phyloP scores from a whole-genome alignment of 1,140 invertebrate species.

The Drosophila rufa region DNA sequence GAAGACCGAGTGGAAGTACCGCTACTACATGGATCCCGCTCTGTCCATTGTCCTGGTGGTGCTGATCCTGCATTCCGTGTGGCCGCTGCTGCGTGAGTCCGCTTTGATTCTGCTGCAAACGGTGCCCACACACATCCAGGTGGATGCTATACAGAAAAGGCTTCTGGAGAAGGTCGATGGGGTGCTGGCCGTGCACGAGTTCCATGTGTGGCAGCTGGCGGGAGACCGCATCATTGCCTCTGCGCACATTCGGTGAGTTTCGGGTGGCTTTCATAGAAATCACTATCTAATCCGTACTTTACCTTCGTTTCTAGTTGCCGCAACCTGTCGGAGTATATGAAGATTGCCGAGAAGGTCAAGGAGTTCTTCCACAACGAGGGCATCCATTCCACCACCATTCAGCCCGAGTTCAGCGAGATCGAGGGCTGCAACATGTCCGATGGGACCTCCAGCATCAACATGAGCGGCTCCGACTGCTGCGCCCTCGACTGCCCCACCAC shows the following conservation, averaged over 20 bases:
- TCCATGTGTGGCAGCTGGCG: conserved; percentile 97
- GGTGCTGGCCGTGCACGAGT: conserved; percentile 96
- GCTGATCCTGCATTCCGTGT: conserved; percentile 93
- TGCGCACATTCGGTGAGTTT: conserved; percentile 93
- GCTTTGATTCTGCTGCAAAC: conserved; percentile 96
- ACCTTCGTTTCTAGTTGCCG: conserved; percentile 88
- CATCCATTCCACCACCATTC: conserved; percentile 94
- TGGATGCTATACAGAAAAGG: conserved; percentile 94
- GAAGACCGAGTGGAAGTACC: conserved; percentile 93
- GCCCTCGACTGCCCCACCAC: conserved; percentile 94
- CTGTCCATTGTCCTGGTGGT: conserved; percentile 94
- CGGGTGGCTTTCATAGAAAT: no score
- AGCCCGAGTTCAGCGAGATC: conserved; percentile 96
- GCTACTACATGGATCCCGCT: conserved; percentile 96
- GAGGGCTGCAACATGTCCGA: conserved; percentile 83
- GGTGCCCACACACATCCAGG: conserved; percentile 96
- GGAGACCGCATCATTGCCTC: conserved; percentile 97
- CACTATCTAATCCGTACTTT: neutral
- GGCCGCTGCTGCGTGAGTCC: conserved; percentile 94
- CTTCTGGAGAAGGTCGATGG: conserved; percentile 95
- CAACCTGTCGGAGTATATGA: conserved; percentile 95
- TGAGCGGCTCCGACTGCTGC: conserved; percentile 88
- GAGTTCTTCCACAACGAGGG: conserved; percentile 97
- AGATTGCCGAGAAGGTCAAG: conserved; percentile 97
- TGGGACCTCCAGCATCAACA: conserved; percentile 83